Evolutionary conservation across 2,797 vertebrate genomes (phyloP), one percentile per base, ranked within the genome.

Genomic region (Anabacerthia variegaticeps): DNA sequence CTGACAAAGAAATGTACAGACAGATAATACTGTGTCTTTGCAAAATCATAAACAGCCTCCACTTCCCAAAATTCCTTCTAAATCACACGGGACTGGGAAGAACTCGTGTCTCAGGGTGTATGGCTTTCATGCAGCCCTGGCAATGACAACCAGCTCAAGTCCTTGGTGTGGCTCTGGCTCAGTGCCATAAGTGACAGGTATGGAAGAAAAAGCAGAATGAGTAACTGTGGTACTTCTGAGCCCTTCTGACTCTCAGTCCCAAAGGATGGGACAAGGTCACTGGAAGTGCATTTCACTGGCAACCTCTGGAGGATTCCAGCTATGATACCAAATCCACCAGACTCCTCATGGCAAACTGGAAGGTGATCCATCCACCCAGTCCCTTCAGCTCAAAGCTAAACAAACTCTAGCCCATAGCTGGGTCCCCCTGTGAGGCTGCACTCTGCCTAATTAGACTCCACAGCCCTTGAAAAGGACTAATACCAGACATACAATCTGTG

Each of bases 401-500:
- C 24, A 21, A 56, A 18, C 30, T 27, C 75, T 65, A 20, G 21
- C 32, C 39, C 3, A 0, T 6, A 10, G 39, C 14, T 66, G 55
- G n/a, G 27, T 66, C 44, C 3, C 63, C 5, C 41, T 37, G 1
- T 7, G 18, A 84, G 28, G 58, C 32, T 63, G 5, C 9, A 9
- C 39, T 79, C 49, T 9, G 58, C 51, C 55, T 9, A 7, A 22
- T n/a, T 8, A 84, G 23, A 86, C 71, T 16, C 37, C 67, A 43
- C 14, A 56, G 66, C 34, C 51, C 54, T 88, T 56, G 30, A 7
- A 78, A 66, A 65, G 43, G 7, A 41, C 21, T 20, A 51, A 74
- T 0, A 34, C 0, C 0, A 17, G 62, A 56, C 43, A 26, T 1
- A 10, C 8, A 52, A 20, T 41, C 32, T 1, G 20, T 30, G 17